These are phyloP conservation scores for Tragelaphus eurycerus DNA, from an alignment of 2,797 vertebrate genomes.

Conservation along the genomic window DNA sequence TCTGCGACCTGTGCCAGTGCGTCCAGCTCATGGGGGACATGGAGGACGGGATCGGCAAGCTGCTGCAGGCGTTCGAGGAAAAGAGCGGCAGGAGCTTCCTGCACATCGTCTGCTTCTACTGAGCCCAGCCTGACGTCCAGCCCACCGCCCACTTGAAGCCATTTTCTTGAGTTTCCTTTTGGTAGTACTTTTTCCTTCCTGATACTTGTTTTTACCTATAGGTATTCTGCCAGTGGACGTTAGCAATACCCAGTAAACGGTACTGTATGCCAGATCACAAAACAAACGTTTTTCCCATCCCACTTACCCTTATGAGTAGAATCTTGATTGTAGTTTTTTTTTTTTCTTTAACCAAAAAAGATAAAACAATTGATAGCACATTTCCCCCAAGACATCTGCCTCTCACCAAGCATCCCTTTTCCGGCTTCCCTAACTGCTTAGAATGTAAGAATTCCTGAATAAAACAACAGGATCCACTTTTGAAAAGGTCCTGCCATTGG, in stretches of 20 bases:
- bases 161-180: neutral
- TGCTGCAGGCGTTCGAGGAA: neutral
- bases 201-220: neutral
- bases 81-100: neutral
- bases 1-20: neutral
- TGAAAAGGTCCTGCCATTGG: too few relatives aligned
- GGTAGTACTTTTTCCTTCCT: neutral
- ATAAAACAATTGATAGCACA: neutral
- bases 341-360: neutral
- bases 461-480: too few relatives aligned
- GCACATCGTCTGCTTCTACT: neutral
- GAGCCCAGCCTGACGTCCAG: neutral
- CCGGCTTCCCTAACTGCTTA: neutral
- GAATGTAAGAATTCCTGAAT: too few relatives aligned
- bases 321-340: neutral
- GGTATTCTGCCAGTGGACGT: neutral
- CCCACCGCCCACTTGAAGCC: neutral
- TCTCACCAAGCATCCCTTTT: neutral
- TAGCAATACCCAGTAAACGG: neutral
- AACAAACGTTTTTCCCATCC: neutral
- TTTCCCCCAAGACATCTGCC: neutral
- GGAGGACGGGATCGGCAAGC: rapidly evolving
- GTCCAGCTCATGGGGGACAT: neutral
- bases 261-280: neutral
- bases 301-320: neutral